Percentiles rank a stretch among this genome's conserved stretches.
phyloP scores from a whole-genome alignment of 2,113 vertebrate genomes.

The Connochaetes taurinus region DNA sequence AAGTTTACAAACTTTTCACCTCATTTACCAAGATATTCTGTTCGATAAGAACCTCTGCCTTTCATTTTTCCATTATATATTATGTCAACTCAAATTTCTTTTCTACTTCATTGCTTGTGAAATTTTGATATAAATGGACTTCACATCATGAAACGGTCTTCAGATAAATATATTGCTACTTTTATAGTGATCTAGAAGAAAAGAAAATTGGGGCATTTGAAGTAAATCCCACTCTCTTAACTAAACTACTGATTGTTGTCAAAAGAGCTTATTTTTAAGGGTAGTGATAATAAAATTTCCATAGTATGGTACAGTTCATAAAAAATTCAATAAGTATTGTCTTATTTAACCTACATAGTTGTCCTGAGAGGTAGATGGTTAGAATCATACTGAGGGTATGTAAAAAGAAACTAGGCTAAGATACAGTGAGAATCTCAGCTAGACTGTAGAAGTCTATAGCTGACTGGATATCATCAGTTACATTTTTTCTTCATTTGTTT shows the following conservation, averaged over 20 bases:
- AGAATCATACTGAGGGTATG: neutral
- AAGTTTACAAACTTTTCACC: neutral
- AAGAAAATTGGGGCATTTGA: neutral
- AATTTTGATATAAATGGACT: slow-evolving; percentile 14
- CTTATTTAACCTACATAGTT: neutral
- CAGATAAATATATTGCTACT: neutral
- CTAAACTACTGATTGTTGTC: neutral
- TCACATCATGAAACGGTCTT: neutral
- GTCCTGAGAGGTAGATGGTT: neutral
- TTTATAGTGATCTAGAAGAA: neutral
- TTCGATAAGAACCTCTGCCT: neutral
- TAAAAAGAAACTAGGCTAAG: neutral
- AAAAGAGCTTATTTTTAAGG: neutral
- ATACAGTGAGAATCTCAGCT: neutral
- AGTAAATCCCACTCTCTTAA: neutral
- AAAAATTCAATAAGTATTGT: neutral
- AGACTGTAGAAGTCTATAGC: neutral
- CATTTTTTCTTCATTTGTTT: neutral
- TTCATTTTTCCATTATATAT: slow-evolving; percentile 3
- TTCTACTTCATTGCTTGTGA: neutral
- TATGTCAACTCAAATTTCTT: slow-evolving; percentile 7
- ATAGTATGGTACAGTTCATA: neutral
- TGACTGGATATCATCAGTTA: neutral
- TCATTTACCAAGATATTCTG: neutral
- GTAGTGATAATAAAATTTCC: neutral